Conservation (phyloP, 2,113 vertebrate genomes). For the Prunella fulvescens region DNA sequence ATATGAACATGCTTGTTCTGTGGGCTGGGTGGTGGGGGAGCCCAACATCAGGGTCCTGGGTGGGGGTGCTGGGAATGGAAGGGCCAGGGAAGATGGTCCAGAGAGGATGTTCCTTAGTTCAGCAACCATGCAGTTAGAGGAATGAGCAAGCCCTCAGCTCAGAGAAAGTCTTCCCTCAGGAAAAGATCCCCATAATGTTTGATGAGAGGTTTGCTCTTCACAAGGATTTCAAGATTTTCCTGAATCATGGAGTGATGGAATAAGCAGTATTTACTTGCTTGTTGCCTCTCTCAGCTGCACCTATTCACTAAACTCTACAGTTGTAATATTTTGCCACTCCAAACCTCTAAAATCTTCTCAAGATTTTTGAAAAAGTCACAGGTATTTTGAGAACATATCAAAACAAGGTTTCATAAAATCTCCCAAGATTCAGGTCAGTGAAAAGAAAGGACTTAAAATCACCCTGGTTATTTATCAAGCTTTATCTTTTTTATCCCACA, state of each 20-base stretch:
- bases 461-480: background rate
- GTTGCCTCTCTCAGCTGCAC: background rate
- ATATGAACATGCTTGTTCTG: background rate
- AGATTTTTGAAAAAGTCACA: background rate
- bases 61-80: background rate
- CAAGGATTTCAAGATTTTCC: background rate
- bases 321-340: background rate
- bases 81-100: accelerated
- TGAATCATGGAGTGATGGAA: background rate
- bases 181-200: background rate
- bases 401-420: background rate
- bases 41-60: background rate
- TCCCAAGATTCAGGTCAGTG: background rate
- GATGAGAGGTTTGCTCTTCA: background rate
- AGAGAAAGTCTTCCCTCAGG: background rate
- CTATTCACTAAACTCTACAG: background rate
- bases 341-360: background rate
- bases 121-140: accelerated
- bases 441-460: background rate
- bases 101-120: background rate
- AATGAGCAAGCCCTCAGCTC: background rate
- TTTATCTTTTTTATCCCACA: background rate
- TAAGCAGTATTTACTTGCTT: background rate
- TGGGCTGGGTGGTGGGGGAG: background rate
- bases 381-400: background rate